Percentiles rank a stretch among this genome's conserved stretches.
phyloP scores from a whole-genome alignment of 2,113 vertebrate genomes.

The Hippotragus niger region DNA sequence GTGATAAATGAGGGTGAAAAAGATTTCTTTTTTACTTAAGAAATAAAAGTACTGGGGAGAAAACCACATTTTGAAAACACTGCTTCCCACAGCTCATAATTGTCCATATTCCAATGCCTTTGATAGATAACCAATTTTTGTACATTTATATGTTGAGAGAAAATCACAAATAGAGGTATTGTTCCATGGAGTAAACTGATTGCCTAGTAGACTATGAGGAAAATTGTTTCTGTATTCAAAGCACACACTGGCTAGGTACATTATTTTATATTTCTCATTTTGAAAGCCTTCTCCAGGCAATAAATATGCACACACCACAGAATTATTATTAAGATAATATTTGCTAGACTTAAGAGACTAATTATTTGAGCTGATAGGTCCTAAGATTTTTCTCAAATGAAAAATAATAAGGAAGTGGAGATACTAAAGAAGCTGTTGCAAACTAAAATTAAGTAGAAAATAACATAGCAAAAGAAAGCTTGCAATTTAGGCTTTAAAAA shows the following conservation, averaged over 20 bases:
- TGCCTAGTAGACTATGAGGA: background rate
- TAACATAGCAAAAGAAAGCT: background rate
- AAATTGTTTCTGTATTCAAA: conserved; percentile 13
- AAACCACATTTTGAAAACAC: background rate
- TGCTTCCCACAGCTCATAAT: background rate
- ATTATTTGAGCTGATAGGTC: conserved; percentile 21
- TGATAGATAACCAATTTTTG: background rate
- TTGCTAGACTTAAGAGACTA: background rate
- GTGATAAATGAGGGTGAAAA: background rate
- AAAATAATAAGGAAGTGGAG: conserved; percentile 34
- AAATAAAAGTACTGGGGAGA: background rate
- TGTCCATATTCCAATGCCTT: background rate
- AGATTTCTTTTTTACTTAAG: background rate
- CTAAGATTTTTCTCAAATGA: conserved; percentile 42
- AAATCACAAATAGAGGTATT: background rate
- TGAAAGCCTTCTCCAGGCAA: conserved; percentile 16
- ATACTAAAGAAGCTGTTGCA: background rate
- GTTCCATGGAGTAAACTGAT: conserved; percentile 18
- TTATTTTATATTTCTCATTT: conserved; percentile 6
- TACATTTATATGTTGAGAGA: background rate
- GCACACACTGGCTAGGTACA: background rate
- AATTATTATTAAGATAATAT: conserved; percentile 22
- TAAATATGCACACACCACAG: background rate
- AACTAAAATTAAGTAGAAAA: background rate
- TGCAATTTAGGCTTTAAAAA: background rate